Evolutionary conservation across 2,797 vertebrate genomes (phyloP).

Genomic region (Cryptoblepharus egeriae): DNA sequence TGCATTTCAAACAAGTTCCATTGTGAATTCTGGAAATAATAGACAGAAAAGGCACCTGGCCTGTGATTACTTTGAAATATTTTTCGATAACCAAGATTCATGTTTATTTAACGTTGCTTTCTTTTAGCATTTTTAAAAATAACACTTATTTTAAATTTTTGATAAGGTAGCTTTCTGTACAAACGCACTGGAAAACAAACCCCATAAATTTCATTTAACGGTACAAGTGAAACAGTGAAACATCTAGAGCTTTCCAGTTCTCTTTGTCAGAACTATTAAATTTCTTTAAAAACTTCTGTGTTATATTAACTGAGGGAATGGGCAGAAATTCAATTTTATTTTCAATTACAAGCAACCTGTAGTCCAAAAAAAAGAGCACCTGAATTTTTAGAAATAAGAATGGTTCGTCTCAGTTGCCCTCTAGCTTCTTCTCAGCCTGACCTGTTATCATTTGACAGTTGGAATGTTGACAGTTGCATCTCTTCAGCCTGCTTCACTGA

Average conservation of each 20-base stretch:
- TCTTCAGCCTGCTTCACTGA: too few relatives aligned
- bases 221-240: conserved; percentile 53
- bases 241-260: conserved; percentile 52
- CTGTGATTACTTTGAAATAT: conserved; percentile 59
- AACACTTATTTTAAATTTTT: conserved; percentile 62
- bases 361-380: conserved; percentile 38
- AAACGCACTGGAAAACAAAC: conserved; percentile 35
- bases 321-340: conserved; percentile 38
- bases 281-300: conserved; percentile 48
- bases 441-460: too few relatives aligned
- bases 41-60: conserved; percentile 39
- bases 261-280: conserved; percentile 37
- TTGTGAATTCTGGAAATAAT: conserved; percentile 56
- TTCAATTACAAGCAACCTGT: conserved; percentile 38
- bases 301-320: conserved; percentile 35
- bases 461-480: too few relatives aligned
- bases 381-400: conserved; percentile 27
- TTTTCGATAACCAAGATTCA: conserved; percentile 56
- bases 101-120: conserved; percentile 65
- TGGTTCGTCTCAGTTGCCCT: too few relatives aligned
- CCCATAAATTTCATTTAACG: conserved; percentile 58
- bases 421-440: too few relatives aligned
- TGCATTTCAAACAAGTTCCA: conserved; percentile 64
- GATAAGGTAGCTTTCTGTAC: conserved; percentile 60
- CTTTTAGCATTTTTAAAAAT: conserved; percentile 62